phyloP scores from a whole-genome alignment of 2,888 invertebrate species.

The Eumacrocentrus americanus region DNA sequence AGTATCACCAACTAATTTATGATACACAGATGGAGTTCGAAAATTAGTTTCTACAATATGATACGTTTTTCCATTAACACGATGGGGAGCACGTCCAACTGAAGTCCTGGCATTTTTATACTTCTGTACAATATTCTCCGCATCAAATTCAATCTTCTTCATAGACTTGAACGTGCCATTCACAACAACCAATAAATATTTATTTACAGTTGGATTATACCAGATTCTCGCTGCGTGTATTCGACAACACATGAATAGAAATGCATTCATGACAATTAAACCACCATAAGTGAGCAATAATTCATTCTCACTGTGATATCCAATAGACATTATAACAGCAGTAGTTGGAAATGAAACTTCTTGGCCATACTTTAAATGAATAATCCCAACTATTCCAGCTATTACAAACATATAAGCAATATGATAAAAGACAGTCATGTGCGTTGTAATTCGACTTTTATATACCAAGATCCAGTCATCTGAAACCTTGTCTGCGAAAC shows the following conservation, averaged over 20 bases:
- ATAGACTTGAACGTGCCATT: neutral
- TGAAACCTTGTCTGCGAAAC: neutral
- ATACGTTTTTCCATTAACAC: conserved; percentile 1
- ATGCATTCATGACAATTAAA: neutral
- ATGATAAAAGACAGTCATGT: neutral
- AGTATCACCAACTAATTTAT: neutral
- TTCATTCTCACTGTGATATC: too few species aligned
- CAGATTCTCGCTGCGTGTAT: neutral
- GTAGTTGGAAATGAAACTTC: neutral
- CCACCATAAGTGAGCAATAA: too few species aligned
- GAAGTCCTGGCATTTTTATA: neutral
- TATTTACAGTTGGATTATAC: neutral
- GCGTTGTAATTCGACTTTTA: neutral
- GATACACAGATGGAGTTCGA: neutral
- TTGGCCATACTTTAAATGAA: too few species aligned
- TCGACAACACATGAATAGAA: neutral
- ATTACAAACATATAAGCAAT: neutral
- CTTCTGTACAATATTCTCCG: neutral
- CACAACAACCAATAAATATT: neutral
- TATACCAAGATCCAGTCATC: neutral
- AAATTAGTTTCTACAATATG: neutral
- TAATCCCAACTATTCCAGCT: too few species aligned
- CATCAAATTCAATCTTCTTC: neutral
- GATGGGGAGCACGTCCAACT: neutral
- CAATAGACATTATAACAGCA: neutral